phyloP scores from a whole-genome alignment of 2,888 invertebrate species.

The Lepetodrilus schrolli region DNA sequence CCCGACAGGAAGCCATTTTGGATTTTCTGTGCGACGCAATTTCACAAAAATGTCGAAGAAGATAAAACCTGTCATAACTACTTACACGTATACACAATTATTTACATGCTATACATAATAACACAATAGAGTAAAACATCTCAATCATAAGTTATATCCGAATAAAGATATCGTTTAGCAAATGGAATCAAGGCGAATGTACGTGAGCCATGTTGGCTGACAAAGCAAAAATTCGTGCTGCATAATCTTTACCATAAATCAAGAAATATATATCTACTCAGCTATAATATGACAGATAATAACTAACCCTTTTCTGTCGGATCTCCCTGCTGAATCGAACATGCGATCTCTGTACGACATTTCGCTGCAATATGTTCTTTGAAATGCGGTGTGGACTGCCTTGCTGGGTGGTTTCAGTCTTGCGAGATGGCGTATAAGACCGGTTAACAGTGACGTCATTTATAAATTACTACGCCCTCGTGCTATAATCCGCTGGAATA shows the following conservation, averaged over 20 bases:
- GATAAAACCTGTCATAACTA: neutral
- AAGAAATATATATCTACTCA: neutral
- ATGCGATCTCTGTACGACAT: constrained; percentile 68
- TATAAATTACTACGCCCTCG: neutral
- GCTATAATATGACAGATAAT: neutral
- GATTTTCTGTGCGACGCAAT: no score
- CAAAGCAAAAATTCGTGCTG: neutral
- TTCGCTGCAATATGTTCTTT: neutral
- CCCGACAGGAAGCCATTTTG: no score
- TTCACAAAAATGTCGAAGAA: no score
- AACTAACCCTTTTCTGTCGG: constrained; percentile 60
- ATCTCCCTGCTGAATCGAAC: constrained; percentile 60
- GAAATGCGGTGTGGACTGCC: neutral
- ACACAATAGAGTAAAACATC: no score
- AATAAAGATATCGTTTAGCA: neutral
- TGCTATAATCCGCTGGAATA: no score
- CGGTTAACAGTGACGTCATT: constrained; percentile 25
- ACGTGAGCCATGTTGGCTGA: neutral
- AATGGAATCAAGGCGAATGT: no score
- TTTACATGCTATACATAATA: no score
- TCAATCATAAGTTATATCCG: no score
- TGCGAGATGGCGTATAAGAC: constrained; percentile 10
- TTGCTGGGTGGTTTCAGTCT: neutral
- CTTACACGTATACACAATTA: no score
- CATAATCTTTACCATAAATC: no score